These are phyloP conservation scores for Eulithis prunata DNA, from an alignment of 2,888 invertebrate species.

Conservation along the genomic window DNA sequence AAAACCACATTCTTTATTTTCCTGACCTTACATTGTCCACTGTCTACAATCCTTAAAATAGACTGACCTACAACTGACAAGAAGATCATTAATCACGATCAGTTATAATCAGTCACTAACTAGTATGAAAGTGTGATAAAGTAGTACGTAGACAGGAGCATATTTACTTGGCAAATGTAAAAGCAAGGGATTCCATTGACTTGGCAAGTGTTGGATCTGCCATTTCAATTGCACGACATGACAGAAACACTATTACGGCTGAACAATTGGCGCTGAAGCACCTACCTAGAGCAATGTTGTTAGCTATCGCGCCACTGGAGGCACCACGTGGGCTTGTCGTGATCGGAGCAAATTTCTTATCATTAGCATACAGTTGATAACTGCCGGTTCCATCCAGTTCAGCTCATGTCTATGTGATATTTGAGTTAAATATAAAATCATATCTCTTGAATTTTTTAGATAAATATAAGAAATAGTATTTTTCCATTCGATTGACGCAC, in stretches of 20 bases:
- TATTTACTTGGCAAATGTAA: not conserved
- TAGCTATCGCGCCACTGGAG: constrained; percentile 50
- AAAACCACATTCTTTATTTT: no score
- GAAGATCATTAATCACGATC: not conserved
- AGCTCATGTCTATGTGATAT: constrained; percentile 50
- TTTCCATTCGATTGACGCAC: constrained; percentile 42
- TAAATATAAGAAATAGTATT: constrained; percentile 36
- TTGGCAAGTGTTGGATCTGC: not conserved
- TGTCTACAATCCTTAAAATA: not conserved
- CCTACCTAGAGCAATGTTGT: not conserved
- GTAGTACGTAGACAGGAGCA: not conserved
- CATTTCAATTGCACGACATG: not conserved
- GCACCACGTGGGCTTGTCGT: constrained; percentile 66
- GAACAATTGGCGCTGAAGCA: not conserved
- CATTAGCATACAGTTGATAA: constrained; percentile 73
- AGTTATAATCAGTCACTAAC: not conserved
- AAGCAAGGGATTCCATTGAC: not conserved
- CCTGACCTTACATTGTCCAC: no score
- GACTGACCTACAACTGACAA: not conserved
- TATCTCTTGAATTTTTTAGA: constrained; percentile 44
- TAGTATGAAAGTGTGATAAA: not conserved
- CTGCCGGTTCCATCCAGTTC: constrained; percentile 61
- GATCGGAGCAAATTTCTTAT: constrained; percentile 66
- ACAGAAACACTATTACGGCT: not conserved
- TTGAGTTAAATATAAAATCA: constrained; percentile 43